A percentile compares a stretch with the other conserved stretches of the same genome.
Conservation (phyloP, 2,888 invertebrate genomes). For the Agonum fuliginosum region DNA sequence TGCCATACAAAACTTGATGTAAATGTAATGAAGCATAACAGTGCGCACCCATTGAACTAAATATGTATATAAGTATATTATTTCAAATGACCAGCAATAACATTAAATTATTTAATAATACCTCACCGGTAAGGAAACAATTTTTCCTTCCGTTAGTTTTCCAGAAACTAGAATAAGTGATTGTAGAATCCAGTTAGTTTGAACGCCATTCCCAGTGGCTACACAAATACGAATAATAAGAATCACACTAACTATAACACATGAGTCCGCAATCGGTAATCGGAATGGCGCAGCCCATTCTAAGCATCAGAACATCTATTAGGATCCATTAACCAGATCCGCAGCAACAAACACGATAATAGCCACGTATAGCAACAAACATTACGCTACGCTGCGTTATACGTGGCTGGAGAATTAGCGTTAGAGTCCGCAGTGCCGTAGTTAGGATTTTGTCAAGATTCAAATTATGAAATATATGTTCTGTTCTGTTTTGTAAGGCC, state of each 20-base stretch:
- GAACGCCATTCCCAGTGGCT: background rate
- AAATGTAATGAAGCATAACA: no score
- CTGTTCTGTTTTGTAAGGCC: no score
- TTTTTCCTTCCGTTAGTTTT: background rate
- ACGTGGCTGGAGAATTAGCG: conserved; percentile 8
- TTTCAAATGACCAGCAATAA: no score
- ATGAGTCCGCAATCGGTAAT: conserved; percentile 19
- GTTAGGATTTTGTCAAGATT: no score
- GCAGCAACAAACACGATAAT: conserved; percentile 42
- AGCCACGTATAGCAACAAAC: conserved; percentile 34
- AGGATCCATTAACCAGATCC: conserved; percentile 42
- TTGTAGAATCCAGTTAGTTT: background rate
- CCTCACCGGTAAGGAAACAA: background rate
- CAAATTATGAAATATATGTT: no score
- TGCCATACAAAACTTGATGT: no score
- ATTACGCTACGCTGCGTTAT: conserved; percentile 11
- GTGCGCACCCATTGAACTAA: no score
- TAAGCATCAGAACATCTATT: conserved; percentile 28
- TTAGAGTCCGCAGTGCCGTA: no score
- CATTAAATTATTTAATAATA: no score
- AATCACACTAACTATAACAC: conserved; percentile 19
- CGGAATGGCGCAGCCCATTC: no score
- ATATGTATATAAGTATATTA: no score
- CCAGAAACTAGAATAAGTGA: background rate
- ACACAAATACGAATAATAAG: background rate